Evolutionary conservation across 2,888 invertebrate genomes (phyloP).

Genomic region (Carcina quercana): DNA sequence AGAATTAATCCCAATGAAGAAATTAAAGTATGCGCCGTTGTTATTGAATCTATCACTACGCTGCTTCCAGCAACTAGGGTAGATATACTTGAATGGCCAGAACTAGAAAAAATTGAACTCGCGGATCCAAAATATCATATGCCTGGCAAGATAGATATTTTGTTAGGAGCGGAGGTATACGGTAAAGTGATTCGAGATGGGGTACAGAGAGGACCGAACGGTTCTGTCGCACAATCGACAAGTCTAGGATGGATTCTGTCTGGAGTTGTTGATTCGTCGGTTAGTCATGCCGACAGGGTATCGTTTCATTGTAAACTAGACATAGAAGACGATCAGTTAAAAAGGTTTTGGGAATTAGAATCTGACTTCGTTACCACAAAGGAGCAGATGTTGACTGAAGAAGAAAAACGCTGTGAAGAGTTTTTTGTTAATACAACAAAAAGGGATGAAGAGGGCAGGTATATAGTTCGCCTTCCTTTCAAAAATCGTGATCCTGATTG

Average conservation of each 20-base stretch:
- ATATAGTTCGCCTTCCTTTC: constrained; percentile 19
- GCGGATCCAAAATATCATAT: constrained; percentile 8
- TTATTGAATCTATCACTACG: constrained; percentile 1
- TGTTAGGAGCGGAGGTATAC: constrained; percentile 11
- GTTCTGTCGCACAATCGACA: constrained; percentile 15
- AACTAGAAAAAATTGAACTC: not conserved
- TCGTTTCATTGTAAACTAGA: not conserved
- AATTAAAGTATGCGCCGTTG: constrained; percentile 1
- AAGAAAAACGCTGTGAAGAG: constrained; percentile 17
- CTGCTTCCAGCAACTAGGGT: not conserved
- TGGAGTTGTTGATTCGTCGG: constrained; percentile 5
- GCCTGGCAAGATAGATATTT: constrained; percentile 13
- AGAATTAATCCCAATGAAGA: no score
- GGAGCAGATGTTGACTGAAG: constrained; percentile 9
- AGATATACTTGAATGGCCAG: not conserved
- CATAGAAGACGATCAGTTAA: constrained; percentile 3
- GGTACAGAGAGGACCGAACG: constrained; percentile 8
- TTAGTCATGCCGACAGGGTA: constrained; percentile 4
- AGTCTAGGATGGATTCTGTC: constrained; percentile 18
- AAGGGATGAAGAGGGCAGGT: constrained; percentile 13
- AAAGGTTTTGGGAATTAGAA: constrained; percentile 21
- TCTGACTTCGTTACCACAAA: constrained; percentile 9
- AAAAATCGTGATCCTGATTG: constrained; percentile 1
- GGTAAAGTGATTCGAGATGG: constrained; percentile 12
- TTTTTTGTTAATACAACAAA: constrained; percentile 10